phyloP scores from a whole-genome alignment of 2,888 invertebrate genomes.

The Drosophila sordidula region DNA sequence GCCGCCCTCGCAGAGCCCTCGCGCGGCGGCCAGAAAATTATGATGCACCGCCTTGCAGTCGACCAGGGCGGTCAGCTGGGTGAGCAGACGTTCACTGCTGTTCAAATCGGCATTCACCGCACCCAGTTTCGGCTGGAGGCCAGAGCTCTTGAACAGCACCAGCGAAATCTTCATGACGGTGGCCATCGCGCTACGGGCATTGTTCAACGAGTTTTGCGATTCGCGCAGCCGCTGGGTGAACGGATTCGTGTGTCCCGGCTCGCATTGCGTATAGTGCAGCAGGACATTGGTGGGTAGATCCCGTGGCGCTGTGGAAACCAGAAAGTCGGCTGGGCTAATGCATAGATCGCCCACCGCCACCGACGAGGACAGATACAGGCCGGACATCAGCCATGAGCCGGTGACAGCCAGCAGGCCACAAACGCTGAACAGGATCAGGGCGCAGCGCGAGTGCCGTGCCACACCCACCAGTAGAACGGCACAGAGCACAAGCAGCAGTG shows the following conservation, averaged over 20 bases:
- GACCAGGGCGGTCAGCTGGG: conserved; percentile 89
- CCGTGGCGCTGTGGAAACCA: conserved; percentile 88
- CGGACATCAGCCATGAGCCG: conserved; percentile 95
- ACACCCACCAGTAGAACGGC: conserved; percentile 95
- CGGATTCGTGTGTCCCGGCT: conserved; percentile 91
- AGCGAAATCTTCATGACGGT: conserved; percentile 85
- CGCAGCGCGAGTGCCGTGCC: conserved; percentile 94
- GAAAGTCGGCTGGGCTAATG: conserved; percentile 92
- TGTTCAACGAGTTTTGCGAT: conserved; percentile 89
- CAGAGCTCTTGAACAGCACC: conserved; percentile 85
- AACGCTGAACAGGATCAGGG: conserved; percentile 95
- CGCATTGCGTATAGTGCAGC: conserved; percentile 93
- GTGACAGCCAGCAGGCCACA: conserved; percentile 94
- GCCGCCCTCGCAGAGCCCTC: conserved; percentile 93
- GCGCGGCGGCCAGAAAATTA: conserved; percentile 92
- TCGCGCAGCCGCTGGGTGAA: conserved; percentile 93
- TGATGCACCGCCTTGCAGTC: conserved; percentile 94
- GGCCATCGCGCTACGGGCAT: conserved; percentile 85
- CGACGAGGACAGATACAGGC: conserved; percentile 93
- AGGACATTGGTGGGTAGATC: conserved; percentile 88
- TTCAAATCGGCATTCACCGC: conserved; percentile 92
- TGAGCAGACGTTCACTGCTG: conserved; percentile 90
- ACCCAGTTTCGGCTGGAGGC: conserved; percentile 90
- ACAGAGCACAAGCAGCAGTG: conserved; percentile 93
- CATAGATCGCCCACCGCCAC: conserved; percentile 95